phyloP scores from a whole-genome alignment of 2,113 vertebrate species.

The Petroica traversi region DNA sequence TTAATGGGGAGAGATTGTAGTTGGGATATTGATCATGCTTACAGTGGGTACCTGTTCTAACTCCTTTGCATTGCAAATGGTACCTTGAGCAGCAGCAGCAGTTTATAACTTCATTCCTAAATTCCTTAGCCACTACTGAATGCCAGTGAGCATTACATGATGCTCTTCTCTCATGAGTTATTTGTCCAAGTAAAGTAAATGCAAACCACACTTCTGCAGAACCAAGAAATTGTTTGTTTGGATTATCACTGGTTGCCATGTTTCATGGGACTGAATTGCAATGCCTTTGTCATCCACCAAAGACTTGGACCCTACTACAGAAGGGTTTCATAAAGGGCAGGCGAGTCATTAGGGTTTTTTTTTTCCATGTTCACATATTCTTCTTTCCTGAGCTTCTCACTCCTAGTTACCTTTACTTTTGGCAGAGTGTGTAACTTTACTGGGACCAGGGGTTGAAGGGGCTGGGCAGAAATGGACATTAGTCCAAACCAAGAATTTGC shows the following conservation, averaged over 20 bases:
- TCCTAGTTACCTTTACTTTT: background rate
- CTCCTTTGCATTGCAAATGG: background rate
- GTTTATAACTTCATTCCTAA: background rate
- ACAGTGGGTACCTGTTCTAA: background rate
- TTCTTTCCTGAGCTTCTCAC: background rate
- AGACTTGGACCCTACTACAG: background rate
- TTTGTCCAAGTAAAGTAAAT: background rate
- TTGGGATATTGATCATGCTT: background rate
- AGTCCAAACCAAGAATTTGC: background rate
- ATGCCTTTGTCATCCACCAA: background rate
- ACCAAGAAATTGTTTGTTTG: background rate
- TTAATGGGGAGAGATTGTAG: background rate
- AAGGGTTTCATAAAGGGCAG: background rate
- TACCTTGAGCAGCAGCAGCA: background rate
- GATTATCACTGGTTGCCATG: background rate
- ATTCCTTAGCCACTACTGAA: background rate
- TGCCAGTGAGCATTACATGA: background rate
- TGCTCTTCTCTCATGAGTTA: background rate
- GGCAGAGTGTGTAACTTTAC: background rate
- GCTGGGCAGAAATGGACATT: background rate
- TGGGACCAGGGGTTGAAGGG: rapidly evolving
- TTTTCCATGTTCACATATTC: background rate
- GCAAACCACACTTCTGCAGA: background rate
- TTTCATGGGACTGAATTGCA: background rate
- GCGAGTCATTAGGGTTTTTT: rapidly evolving